Evolutionary conservation across 1,140 invertebrate genomes (phyloP).

Genomic region (Heliconius nattereri): DNA sequence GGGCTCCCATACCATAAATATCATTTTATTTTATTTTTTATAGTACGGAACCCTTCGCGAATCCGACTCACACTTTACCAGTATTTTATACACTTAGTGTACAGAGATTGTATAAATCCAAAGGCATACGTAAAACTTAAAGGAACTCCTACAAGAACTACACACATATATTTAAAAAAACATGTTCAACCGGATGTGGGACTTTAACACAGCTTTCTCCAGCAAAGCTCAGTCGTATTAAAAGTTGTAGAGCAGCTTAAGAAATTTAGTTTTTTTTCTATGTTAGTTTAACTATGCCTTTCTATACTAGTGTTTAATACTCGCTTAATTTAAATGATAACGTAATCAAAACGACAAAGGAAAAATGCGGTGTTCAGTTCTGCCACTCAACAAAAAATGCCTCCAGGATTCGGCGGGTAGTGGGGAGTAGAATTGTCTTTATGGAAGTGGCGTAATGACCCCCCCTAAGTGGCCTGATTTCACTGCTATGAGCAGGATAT

Average conservation of each 20-base stretch:
- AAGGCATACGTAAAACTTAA: neutral
- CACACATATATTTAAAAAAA: constrained; percentile 28
- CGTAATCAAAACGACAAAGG: no score
- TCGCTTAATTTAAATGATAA: neutral
- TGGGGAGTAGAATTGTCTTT: no score
- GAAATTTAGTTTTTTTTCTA: neutral
- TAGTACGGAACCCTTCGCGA: no score
- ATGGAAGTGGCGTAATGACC: no score
- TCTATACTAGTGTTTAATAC: neutral
- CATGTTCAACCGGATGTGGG: constrained; percentile 28
- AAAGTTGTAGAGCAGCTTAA: constrained; percentile 16
- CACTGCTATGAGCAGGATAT: no score
- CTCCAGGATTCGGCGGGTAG: no score
- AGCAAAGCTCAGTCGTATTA: constrained; percentile 24
- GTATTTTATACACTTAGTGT: neutral
- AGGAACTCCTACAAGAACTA: neutral
- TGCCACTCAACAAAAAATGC: no score
- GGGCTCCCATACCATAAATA: no score
- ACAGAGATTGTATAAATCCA: neutral
- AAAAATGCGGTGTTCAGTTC: no score
- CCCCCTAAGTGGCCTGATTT: no score
- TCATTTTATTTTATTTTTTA: no score
- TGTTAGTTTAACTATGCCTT: neutral
- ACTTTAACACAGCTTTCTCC: constrained; percentile 32
- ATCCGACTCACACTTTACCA: no score